Percentiles rank a stretch among this genome's conserved stretches.
phyloP scores from a whole-genome alignment of 2,113 vertebrate species.

The Colinus virginianus region DNA sequence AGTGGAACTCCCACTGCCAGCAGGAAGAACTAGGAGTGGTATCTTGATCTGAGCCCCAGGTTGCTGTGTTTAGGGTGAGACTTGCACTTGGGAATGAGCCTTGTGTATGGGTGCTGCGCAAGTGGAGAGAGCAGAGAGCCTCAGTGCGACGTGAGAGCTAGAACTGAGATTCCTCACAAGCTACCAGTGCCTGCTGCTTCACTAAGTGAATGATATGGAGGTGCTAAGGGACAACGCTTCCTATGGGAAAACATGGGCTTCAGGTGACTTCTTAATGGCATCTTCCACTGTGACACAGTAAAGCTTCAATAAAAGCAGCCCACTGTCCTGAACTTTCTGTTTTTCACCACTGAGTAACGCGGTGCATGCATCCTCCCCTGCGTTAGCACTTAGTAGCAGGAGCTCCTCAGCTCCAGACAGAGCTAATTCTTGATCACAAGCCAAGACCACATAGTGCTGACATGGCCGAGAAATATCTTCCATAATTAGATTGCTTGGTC shows the following conservation, averaged over 20 bases:
- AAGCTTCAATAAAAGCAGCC: neutral
- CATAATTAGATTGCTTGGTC: conserved; percentile 72
- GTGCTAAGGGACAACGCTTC: neutral
- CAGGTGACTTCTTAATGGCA: neutral
- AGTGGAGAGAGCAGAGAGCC: neutral
- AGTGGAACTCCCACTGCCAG: neutral
- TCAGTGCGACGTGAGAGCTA: neutral
- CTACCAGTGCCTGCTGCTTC: neutral
- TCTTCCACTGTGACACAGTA: neutral
- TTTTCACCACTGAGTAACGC: neutral
- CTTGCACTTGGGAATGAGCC: accelerated
- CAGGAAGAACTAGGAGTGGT: accelerated
- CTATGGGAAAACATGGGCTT: neutral
- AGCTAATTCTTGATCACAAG: conserved; percentile 61
- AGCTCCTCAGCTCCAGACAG: conserved; percentile 48
- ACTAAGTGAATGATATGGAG: accelerated
- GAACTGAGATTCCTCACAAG: neutral
- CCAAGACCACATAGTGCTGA: conserved; percentile 71
- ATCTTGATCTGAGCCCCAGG: neutral
- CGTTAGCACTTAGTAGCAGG: conserved; percentile 19
- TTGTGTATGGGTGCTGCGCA: neutral
- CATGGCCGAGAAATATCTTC: conserved; percentile 69
- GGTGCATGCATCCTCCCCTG: conserved; percentile 1
- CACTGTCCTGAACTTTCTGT: neutral
- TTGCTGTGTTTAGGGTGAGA: accelerated